Evolutionary conservation across 1,140 invertebrate species (phyloP), one percentile per base, ranked within the genome.

Genomic region (Harlomillsia oculata): DNA sequence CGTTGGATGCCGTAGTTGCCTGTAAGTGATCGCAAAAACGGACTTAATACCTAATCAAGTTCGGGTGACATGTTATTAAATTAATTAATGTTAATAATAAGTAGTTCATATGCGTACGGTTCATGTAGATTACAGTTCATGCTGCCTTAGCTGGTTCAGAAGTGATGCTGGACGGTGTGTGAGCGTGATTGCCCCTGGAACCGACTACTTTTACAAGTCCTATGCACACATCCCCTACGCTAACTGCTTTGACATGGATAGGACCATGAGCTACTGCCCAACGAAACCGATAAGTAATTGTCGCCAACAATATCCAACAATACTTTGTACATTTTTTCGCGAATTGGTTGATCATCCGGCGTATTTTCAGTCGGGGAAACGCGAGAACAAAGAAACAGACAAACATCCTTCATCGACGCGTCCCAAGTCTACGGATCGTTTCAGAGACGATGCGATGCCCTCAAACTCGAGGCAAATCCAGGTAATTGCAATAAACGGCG

Each of bases 381-480:
- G 16, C 53, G 76, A 29, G 69, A 77, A 60, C 72, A 86, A 75
- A 78, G 85, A 69, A 85, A 85, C 67, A 78, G 80, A 67, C 75
- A 81, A 1, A 85, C 80, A 3, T 75, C 82, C 34, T 86, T 77
- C 64, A 73, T 86, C 53, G 84, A 87, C 70, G 82, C 72, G 5
- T 85, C 83, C 0, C 76, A 75, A 26, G 73, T 85, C 41, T 87
- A 87, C 60, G 84, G 84, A 0, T 86, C 80, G n/a, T n/a, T n/a
- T n/a, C n/a, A n/a, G n/a, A n/a, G n/a, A n/a, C n/a, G n/a, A n/a
- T n/a, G n/a, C n/a, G n/a, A n/a, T n/a, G n/a, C n/a, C n/a, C n/a
- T n/a, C n/a, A n/a, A n/a, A n/a, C n/a, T n/a, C n/a, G n/a, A n/a
- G n/a, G n/a, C n/a, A n/a, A n/a, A n/a, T n/a, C n/a, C n/a, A n/a